Conservation (phyloP, 2,113 vertebrate genomes). For the Propithecus coquereli region DNA sequence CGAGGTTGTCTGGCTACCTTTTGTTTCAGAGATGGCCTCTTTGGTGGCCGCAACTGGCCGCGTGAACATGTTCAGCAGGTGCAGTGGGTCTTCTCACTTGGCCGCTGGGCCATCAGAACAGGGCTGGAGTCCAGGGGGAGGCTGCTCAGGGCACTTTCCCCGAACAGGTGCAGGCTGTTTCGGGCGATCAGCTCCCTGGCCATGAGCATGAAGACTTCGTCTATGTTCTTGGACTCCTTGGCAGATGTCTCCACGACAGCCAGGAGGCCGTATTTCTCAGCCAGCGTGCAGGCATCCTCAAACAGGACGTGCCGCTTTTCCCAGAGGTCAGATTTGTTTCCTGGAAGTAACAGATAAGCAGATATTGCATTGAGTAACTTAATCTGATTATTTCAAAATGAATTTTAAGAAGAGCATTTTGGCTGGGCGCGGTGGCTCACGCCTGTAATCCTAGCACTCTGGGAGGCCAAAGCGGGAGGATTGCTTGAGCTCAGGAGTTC, state of each 20-base stretch:
- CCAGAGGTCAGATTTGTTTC: conserved; percentile 93
- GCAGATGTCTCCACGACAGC: conserved; percentile 96
- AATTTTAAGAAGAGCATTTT: background rate
- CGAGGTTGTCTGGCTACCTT: fast-evolving
- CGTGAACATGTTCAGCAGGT: conserved; percentile 77
- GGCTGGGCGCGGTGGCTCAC: no score
- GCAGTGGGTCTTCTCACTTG: conserved; percentile 81
- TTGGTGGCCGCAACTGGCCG: fast-evolving
- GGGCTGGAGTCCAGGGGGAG: conserved; percentile 85
- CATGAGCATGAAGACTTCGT: conserved; percentile 88
- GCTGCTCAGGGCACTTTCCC: conserved; percentile 72
- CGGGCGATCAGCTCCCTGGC: conserved; percentile 83
- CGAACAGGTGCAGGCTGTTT: conserved; percentile 82
- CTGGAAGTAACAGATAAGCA: conserved; percentile 75
- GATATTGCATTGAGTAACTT: background rate
- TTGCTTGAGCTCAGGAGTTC: no score
- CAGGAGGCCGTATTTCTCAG: conserved; percentile 88
- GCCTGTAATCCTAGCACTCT: no score
- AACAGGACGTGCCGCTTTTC: conserved; percentile 89
- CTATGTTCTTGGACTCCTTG: conserved; percentile 87
- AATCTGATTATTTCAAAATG: background rate
- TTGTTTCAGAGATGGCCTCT: background rate
- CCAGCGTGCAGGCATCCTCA: conserved; percentile 90
- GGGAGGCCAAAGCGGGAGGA: no score
- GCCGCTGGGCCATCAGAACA: conserved; percentile 67